Evolutionary conservation across 2,888 invertebrate genomes (phyloP).

Genomic region (Malacosoma neustria): DNA sequence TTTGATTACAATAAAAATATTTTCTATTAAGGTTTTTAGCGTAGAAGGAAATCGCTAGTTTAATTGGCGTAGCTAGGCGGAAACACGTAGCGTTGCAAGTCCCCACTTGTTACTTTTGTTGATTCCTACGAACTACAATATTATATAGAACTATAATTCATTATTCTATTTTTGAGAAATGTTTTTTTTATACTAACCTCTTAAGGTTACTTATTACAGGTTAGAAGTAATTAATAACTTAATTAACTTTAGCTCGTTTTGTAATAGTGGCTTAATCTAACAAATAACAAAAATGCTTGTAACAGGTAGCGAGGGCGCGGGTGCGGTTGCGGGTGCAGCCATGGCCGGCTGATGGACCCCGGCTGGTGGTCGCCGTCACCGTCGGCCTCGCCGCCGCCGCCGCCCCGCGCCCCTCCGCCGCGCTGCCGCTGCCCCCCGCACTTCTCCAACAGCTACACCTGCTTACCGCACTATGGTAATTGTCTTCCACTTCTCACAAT

Average conservation of each 20-base stretch:
- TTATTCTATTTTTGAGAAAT: neutral
- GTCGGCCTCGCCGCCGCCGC: slow-evolving; percentile 65
- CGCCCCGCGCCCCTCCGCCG: slow-evolving; percentile 61
- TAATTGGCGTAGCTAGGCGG: too few species aligned
- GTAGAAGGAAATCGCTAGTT: too few species aligned
- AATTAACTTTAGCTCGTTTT: slow-evolving; percentile 2
- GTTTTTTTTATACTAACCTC: slow-evolving; percentile 6
- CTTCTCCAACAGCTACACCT: slow-evolving; percentile 59
- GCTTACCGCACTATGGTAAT: slow-evolving; percentile 60
- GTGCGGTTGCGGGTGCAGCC: slow-evolving; percentile 56
- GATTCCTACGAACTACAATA: too few species aligned
- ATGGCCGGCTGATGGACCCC: slow-evolving; percentile 65
- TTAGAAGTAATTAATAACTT: slow-evolving; percentile 1
- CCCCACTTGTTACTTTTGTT: too few species aligned
- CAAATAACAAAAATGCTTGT: too few species aligned
- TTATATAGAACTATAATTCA: too few species aligned
- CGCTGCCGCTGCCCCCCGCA: slow-evolving; percentile 66
- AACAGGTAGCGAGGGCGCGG: slow-evolving; percentile 60
- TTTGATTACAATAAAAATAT: too few species aligned
- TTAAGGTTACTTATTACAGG: slow-evolving; percentile 2
- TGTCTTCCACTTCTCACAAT: slow-evolving; percentile 1
- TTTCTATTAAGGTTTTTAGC: too few species aligned
- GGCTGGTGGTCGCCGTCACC: slow-evolving; percentile 63
- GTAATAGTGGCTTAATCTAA: slow-evolving; percentile 3
- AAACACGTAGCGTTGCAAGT: too few species aligned